A percentile compares a stretch with the other conserved stretches of the same genome.
These are phyloP conservation scores for Chamaetylas fuelleborni DNA, from an alignment of 2,113 vertebrate species.

Conservation along the genomic window DNA sequence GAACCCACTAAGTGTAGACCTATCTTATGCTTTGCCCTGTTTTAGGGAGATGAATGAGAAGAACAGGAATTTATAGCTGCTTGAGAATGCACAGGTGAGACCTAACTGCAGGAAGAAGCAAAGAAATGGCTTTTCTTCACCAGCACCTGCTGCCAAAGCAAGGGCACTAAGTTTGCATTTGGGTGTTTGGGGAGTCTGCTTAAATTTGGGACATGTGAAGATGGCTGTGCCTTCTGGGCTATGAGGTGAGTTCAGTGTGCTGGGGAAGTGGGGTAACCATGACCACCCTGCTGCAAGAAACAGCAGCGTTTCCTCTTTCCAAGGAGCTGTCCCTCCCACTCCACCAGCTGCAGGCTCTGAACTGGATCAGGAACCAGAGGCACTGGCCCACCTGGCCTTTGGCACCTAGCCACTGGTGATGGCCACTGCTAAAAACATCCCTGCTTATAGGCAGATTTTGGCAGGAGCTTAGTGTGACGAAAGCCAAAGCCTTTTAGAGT, in stretches of 20 bases:
- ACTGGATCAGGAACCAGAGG: rapidly evolving
- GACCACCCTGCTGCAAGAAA: neutral
- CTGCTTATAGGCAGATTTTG: neutral
- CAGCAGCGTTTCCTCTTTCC: neutral
- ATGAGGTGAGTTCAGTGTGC: rapidly evolving
- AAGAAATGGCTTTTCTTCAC: neutral
- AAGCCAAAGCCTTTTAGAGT: neutral
- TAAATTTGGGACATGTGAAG: neutral
- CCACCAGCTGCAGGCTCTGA: neutral
- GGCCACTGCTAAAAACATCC: neutral
- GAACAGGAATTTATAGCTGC: neutral
- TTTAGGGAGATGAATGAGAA: neutral
- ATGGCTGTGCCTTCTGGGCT: neutral
- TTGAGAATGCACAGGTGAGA: neutral
- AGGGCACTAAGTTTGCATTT: neutral
- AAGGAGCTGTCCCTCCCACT: neutral
- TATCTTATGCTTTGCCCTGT: neutral
- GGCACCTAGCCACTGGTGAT: neutral
- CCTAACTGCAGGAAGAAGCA: neutral
- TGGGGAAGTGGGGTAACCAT: neutral
- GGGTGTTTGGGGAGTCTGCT: neutral
- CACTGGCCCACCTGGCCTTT: neutral
- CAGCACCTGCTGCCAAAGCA: neutral
- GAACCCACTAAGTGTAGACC: neutral
- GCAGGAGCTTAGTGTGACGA: neutral